These are phyloP conservation scores for Papilio demoleus DNA, from an alignment of 2,888 invertebrate genomes.

Conservation along the genomic window DNA sequence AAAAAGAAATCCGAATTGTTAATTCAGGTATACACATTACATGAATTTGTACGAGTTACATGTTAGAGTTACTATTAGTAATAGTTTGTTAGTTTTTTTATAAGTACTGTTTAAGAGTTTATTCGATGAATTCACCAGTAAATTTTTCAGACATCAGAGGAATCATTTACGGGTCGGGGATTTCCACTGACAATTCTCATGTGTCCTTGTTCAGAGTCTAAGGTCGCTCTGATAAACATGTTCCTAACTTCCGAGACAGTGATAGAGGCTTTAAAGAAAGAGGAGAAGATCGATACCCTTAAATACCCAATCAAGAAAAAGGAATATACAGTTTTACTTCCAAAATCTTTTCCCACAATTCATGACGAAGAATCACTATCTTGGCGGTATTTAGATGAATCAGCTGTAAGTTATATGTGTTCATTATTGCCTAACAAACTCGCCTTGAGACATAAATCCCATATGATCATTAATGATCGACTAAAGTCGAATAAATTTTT, in stretches of 20 bases:
- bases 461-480: neutral
- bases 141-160: constrained; percentile 59
- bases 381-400: constrained; percentile 72
- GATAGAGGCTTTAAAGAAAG: constrained; percentile 58
- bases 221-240: constrained; percentile 63
- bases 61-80: no score
- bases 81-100: no score
- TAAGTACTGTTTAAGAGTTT: neutral
- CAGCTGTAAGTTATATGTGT: constrained; percentile 55
- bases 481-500: no score
- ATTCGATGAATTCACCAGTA: neutral
- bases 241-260: constrained; percentile 56
- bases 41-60: no score
- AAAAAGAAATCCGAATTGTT: constrained; percentile 73
- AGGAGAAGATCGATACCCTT: constrained; percentile 60
- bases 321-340: constrained; percentile 68
- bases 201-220: constrained; percentile 66
- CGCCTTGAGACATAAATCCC: neutral
- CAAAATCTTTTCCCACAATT: constrained; percentile 66
- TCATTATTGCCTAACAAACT: neutral
- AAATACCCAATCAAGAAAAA: constrained; percentile 58
- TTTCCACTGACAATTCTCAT: constrained; percentile 71
- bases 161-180: constrained; percentile 61
- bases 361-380: constrained; percentile 61
- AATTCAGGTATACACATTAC: constrained; percentile 63